Evolutionary conservation across 2,113 vertebrate genomes (phyloP), one percentile per base, ranked within the genome.

Genomic region (Festucalex cinctus): DNA sequence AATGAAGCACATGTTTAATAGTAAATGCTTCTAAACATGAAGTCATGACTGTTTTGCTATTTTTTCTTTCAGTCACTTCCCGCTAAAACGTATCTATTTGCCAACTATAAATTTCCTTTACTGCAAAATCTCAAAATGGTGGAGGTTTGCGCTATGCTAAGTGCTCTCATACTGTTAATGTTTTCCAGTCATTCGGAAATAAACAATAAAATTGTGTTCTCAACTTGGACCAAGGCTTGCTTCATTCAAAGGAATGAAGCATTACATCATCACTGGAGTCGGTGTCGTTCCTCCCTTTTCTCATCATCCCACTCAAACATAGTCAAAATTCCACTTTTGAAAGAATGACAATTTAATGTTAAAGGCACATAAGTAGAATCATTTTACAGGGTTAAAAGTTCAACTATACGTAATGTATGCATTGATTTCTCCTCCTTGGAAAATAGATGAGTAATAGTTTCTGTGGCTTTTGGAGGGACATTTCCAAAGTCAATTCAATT

Each of bases 161-260:
- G 9, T 28, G 7, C 0, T 16, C 6, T 14, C 16, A 16, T 17
- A 16, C 13, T 26, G 5, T 37, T 51, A 49, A 70, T 63, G 68
- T 70, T 76, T 81, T 78, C 70, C 70, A 78, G 74, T 48, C 61
- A 35, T 63, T 71, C 58, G 49, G 43, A 76, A 75, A 77, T 49
- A 75, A 65, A 71, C 66, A 71, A 64, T 56, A 24, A 10, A 24
- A 53, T 84, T 60, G 22, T 74, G 74, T 73, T 79, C 49, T 63
- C n/a, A 17, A 71, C 73, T 41, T 65, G 65, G 54, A 44, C 6
- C 26, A 3, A 77, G 46, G n/a, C 51, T 81, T 73, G 75, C 63
- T 64, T 82, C 81, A 78, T 82, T 82, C 70, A 69, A 9, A 84
- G 80, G 78, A 88, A 79, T 82, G 73, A 79, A 65, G 68, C 12